Evolutionary conservation across 2,797 vertebrate species (phyloP), one percentile per base, ranked within the genome.

Genomic region (Gobionotothen gibberifrons): DNA sequence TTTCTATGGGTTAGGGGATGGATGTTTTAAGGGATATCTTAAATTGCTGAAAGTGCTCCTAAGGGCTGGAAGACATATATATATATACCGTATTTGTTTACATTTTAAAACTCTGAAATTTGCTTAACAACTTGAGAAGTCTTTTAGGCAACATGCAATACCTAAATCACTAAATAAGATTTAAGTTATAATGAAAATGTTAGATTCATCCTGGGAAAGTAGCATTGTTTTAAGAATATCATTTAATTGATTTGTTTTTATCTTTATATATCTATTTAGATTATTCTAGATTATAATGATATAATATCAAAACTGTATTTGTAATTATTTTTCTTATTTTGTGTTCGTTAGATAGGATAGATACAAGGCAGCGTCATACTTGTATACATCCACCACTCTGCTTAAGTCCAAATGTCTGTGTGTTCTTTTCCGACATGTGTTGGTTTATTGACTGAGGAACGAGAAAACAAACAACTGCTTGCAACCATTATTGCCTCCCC

Each of bases 401-500:
- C 73, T 78, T 74, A 68, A 70, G 69, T 83, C 75, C 69, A 81
- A 83, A 75, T 80, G 80, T 76, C 56, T 68, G 46, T 69, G 56
- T 79, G 65, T 79, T 66, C 51, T 79, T 62, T 32, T 40, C 69
- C 75, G 72, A 11, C 79, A 72, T 79, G 56, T 83, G 84, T 84
- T 77, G 76, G 72, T 85, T 90, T 89, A 91, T 87, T 88, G 88
- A 90, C 78, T 60, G 22, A 63, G 51, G 61, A 53, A 74, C n/a
- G 26, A 83, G 67, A 69, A 82, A 85, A 83, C 76, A 87, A 85
- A 85, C 85, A 78, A 57, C 57, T 53, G 62, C 72, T 51, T 29
- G 9, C 60, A 63, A 64, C 47, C 62, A 66, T 85, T 76, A 83
- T 78, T 81, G 72, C 73, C 58, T 55, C 14, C 16, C 17, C 16